Evolutionary conservation across 2,888 invertebrate genomes (phyloP), one percentile per base, ranked within the genome.

Genomic region (Drosophila fungiperda): DNA sequence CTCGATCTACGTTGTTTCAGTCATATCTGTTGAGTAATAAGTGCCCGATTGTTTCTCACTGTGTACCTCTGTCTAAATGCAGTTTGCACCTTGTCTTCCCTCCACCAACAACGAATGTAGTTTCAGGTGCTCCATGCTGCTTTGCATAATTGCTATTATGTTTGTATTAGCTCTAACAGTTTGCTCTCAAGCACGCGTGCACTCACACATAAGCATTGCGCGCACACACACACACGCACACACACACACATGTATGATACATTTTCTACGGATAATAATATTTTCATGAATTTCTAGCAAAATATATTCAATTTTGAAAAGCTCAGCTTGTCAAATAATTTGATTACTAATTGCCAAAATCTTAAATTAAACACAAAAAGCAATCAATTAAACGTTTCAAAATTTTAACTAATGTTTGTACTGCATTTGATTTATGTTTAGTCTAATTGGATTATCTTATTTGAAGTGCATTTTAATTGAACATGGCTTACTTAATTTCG

Each of bases 81-180:
- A 74, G 50, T 32, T 54, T 12, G 49, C 55, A 20, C 45, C 11
- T 4, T 52, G 50, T 29, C 23, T 38, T 17, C 4, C 67, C 17
- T 26, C 11, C 15, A n/a, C 15, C 23, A 45, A 12, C 45, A 45
- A 23, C 45, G 53, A 15, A 15, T 77, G 66, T 67, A 72, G 54
- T 79, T 78, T 68, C 68, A 80, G 83, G 79, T 83, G 76, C 58
- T 63, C 29, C 2, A 40, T 66, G 62, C 76, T 68, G 57, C 70
- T 83, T 75, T 70, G 85, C 86, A 86, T 88, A 88, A 88, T 86
- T 88, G 80, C 68, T 77, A 82, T 86, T 83, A 82, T 88, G 83
- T 83, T 88, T 83, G 73, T 61, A 60, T 55, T 74, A 78, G 71
- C 70, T 69, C 68, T 69, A 70, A 70, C 61, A 82, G 83, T 82